Conservation (phyloP, 2,113 vertebrate species). For the Axis porcinus region DNA sequence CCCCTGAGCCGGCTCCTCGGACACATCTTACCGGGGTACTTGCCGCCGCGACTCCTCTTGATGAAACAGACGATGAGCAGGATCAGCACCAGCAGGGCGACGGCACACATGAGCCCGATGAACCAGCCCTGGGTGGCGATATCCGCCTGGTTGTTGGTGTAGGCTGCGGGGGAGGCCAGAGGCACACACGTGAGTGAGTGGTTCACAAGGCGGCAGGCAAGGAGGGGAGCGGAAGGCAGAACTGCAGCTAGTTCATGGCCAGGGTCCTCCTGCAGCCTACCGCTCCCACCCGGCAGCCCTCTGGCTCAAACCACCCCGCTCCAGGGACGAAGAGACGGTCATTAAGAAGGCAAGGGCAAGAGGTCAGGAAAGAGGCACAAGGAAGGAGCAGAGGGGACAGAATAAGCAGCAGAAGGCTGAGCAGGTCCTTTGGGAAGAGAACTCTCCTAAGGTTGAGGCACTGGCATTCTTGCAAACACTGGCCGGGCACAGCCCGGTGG, state of each 20-base stretch:
- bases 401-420: constrained; percentile 48
- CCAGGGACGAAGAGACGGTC: constrained; percentile 23
- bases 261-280: neutral
- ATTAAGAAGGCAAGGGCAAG: constrained; percentile 18
- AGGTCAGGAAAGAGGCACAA: constrained; percentile 11
- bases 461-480: neutral
- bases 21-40: constrained; percentile 89
- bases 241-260: neutral
- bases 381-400: neutral
- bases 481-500: neutral
- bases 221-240: too few species aligned
- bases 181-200: neutral
- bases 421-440: neutral
- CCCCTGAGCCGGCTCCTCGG: rapidly evolving
- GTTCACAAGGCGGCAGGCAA: rapidly evolving
- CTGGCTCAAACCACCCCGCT: neutral
- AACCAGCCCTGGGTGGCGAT: constrained; percentile 99
- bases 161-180: constrained; percentile 80
- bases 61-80: constrained; percentile 99
- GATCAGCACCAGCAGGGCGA: constrained; percentile 96
- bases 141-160: constrained; percentile 93
- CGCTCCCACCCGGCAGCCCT: neutral
- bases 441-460: neutral
- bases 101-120: constrained; percentile 98
- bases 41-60: constrained; percentile 96